phyloP scores from a whole-genome alignment of 2,888 invertebrate genomes.

The Cyclophora albipunctata region DNA sequence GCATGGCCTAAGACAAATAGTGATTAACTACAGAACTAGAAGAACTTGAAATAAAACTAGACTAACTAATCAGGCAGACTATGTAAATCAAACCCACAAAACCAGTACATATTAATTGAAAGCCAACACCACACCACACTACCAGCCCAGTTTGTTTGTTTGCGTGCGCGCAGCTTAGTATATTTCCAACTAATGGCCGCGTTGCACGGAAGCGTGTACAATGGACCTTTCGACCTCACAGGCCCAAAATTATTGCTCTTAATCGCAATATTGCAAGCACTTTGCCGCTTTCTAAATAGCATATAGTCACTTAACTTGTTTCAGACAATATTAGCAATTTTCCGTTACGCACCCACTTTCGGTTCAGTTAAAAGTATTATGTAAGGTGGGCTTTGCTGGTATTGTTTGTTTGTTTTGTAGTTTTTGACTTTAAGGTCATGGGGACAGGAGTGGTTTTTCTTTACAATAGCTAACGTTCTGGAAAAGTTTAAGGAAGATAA shows the following conservation, averaged over 20 bases:
- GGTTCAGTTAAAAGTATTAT: neutral
- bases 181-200: constrained; percentile 28
- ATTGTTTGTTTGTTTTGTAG: neutral
- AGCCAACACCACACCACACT: no score
- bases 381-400: neutral
- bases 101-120: neutral
- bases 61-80: no score
- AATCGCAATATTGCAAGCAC: constrained; percentile 35
- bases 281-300: constrained; percentile 56
- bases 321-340: constrained; percentile 19
- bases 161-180: constrained; percentile 33
- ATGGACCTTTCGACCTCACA: constrained; percentile 40
- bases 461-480: no score
- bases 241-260: constrained; percentile 39
- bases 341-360: constrained; percentile 4
- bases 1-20: no score
- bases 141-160: constrained; percentile 16
- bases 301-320: constrained; percentile 35
- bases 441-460: no score
- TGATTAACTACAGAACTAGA: no score
- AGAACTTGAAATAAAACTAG: no score
- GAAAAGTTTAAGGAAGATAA: no score
- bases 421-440: no score
- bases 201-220: constrained; percentile 36
- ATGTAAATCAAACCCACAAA: no score